Evolutionary conservation across 1,140 invertebrate genomes (phyloP).

Genomic region (Trichoplusia ni): DNA sequence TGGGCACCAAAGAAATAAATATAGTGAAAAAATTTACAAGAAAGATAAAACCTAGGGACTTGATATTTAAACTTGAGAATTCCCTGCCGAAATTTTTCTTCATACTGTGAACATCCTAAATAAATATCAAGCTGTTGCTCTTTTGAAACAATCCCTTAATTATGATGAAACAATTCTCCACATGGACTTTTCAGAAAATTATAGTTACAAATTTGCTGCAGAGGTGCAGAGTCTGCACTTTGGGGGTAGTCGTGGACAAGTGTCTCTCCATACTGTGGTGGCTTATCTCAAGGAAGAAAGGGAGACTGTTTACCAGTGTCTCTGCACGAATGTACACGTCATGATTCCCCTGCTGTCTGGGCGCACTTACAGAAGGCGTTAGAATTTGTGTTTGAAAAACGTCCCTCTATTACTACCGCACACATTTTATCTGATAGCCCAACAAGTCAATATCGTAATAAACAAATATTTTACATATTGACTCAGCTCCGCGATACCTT

Average conservation of each 20-base stretch:
- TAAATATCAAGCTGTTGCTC: slow-evolving; percentile 31
- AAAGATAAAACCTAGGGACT: no score
- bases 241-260: slow-evolving; percentile 38
- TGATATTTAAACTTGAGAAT: no score
- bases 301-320: slow-evolving; percentile 3
- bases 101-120: slow-evolving; percentile 25
- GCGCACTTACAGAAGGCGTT: slow-evolving; percentile 37
- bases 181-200: slow-evolving; percentile 45
- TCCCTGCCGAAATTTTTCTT: no score
- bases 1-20: slow-evolving; percentile 20
- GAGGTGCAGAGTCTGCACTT: slow-evolving; percentile 45
- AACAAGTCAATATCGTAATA: slow-evolving; percentile 40
- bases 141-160: slow-evolving; percentile 25
- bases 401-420: slow-evolving; percentile 35
- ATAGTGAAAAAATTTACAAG: slow-evolving; percentile 24
- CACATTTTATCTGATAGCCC: slow-evolving; percentile 39
- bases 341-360: slow-evolving; percentile 40
- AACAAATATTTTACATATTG: slow-evolving; percentile 43
- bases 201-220: slow-evolving; percentile 37
- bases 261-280: slow-evolving; percentile 31
- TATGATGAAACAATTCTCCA: slow-evolving; percentile 32
- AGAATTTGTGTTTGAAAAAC: slow-evolving; percentile 21
- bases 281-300: neutral
- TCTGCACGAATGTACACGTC: slow-evolving; percentile 30
- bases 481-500: slow-evolving; percentile 18